Base-by-base conservation (phyloP, 2,797 vertebrate genomes). In the Premnoplex brunnescens region DNA sequence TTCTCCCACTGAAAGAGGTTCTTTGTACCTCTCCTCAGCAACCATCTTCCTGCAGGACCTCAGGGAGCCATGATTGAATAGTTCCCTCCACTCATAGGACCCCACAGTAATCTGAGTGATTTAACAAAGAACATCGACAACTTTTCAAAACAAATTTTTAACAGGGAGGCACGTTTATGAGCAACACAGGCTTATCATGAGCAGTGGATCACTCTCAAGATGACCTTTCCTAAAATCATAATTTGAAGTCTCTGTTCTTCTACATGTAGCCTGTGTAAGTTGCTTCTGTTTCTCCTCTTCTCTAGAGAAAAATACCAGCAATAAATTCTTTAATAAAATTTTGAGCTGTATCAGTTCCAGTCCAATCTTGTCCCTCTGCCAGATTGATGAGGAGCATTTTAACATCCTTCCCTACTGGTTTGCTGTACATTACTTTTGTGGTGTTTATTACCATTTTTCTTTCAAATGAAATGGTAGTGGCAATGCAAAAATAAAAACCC, bases 1-100 rank as follows among this genome's bases (percentile, higher is more conserved):
- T 36, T 58, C 9, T 44, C 12, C 41, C 4, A 6, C n/a, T 0
- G 0, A 43, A 64, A 73, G 27, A 48, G 4, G 4, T 55, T 10
- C 2, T 83, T 41, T 41, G 8, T 75, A 39, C 28, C 20, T 55
- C 44, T 36, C 24, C 27, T 69, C 21, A n/a, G 27, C 19, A 36
- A 9, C 3, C 71, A 6, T 44, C 12, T 56, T 28, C 39, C 49
- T 71, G n/a, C 12, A 63, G 59, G 14, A 60, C 23, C 32, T 58
- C 58, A 68, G 32, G 26, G 37, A 84, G 3, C 20, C 9, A 6
- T 6, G 34, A 18, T 4, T n/a, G 23, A 10, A 30, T 5, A 39
- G 7, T 41, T 20, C 28, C 36, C 19, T 55, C 49, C 21, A 18
- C 4, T 52, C 20, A 16, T 15, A 32, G 4, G 14, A 46, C 24